phyloP scores from a whole-genome alignment of 2,797 vertebrate genomes.

The Melanotaenia trifasciata region DNA sequence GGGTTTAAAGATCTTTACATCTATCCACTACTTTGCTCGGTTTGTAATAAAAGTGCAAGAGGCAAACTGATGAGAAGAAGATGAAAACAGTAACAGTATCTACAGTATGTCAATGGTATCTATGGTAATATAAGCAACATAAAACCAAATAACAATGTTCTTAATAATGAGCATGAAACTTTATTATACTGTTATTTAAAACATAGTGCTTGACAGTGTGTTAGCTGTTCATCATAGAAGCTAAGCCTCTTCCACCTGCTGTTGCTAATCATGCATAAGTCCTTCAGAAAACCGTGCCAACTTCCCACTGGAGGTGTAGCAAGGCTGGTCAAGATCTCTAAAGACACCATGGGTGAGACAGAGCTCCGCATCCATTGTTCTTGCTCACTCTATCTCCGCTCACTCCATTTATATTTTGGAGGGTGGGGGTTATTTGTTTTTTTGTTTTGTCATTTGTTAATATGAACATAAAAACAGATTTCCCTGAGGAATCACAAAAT shows the following conservation, averaged over 20 bases:
- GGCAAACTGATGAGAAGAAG: slow-evolving; percentile 5
- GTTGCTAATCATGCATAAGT: slow-evolving; percentile 6
- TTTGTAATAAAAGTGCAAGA: slow-evolving; percentile 11
- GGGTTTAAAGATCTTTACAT: slow-evolving; percentile 49
- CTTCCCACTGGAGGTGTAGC: background rate
- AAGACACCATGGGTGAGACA: slow-evolving; percentile 1
- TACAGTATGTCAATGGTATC: background rate
- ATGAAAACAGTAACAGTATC: slow-evolving; percentile 9
- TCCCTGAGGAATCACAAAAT: background rate
- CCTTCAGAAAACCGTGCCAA: background rate
- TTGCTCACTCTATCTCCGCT: background rate
- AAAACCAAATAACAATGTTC: background rate
- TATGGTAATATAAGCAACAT: background rate
- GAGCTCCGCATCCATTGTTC: background rate
- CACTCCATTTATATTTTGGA: background rate
- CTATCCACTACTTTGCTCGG: slow-evolving; percentile 44
- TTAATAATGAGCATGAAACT: background rate
- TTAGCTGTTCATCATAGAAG: background rate
- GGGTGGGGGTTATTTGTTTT: background rate
- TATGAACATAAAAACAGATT: background rate
- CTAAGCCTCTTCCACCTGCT: background rate
- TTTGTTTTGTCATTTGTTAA: background rate
- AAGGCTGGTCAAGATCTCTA: background rate
- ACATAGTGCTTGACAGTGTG: background rate
- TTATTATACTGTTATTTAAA: background rate